These are phyloP conservation scores for Pangasianodon hypophthalmus DNA, from an alignment of 2,113 vertebrate genomes.

Conservation along the genomic window DNA sequence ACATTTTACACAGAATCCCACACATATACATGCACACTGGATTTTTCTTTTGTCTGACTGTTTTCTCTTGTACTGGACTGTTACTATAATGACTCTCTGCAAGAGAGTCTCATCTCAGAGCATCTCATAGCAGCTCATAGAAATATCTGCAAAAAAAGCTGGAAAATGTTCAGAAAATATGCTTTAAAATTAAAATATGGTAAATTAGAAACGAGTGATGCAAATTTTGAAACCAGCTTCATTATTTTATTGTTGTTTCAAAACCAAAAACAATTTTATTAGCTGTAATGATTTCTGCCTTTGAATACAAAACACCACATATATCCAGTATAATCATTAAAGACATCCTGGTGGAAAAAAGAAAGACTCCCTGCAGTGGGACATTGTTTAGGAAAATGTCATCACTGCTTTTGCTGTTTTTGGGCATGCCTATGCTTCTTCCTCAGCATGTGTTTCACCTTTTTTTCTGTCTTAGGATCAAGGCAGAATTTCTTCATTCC, in stretches of 20 bases:
- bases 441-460: background rate
- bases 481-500: slow-evolving; percentile 21
- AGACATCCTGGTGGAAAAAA: background rate
- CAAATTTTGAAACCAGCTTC: background rate
- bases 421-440: fast-evolving
- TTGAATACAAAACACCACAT: background rate
- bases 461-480: background rate
- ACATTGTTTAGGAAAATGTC: background rate
- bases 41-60: background rate
- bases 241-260: background rate
- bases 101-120: too few relatives aligned
- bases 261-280: background rate
- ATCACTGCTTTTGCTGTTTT: background rate
- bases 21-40: background rate
- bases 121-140: background rate
- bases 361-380: background rate
- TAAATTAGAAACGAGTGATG: background rate
- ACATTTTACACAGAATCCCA: background rate
- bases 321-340: background rate
- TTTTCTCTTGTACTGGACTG: background rate
- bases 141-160: background rate
- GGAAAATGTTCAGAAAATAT: background rate
- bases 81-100: background rate
- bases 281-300: background rate
- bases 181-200: background rate